phyloP scores from a whole-genome alignment of 2,113 vertebrate genomes.

The Pontoporia blainvillei region DNA sequence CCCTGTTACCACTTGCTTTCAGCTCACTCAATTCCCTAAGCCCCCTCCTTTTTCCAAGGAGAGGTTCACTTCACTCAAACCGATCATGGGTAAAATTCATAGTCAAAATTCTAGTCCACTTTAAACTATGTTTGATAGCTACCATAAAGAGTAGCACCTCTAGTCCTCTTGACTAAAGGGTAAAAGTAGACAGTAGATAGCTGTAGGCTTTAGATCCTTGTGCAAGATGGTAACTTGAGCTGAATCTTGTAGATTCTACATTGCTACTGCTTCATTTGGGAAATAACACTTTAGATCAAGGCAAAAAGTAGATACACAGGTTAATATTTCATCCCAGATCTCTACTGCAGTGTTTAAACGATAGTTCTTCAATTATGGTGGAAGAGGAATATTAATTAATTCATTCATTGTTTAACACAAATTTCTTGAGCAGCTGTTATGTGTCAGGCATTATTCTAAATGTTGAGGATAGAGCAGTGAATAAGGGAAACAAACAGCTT shows the following conservation, averaged over 20 bases:
- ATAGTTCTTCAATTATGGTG: neutral
- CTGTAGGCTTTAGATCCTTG: neutral
- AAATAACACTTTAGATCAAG: neutral
- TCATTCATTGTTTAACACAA: neutral
- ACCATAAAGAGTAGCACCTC: neutral
- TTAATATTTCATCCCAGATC: neutral
- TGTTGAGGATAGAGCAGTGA: neutral
- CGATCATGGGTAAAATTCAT: neutral
- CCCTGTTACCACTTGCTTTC: neutral
- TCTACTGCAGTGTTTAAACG: neutral
- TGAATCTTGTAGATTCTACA: neutral
- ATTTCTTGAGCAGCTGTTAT: neutral
- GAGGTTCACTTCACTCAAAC: neutral
- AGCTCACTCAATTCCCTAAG: neutral
- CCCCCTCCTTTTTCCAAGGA: neutral
- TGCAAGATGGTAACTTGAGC: neutral
- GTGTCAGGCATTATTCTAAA: neutral
- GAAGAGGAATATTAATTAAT: neutral
- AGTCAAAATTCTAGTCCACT: neutral
- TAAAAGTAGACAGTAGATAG: neutral
- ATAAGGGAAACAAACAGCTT: neutral
- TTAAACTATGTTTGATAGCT: neutral
- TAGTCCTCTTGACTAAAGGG: neutral
- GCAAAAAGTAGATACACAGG: neutral
- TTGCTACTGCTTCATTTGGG: neutral